These are phyloP conservation scores for Gila robusta DNA, from an alignment of 2,797 vertebrate genomes.

Conservation along the genomic window DNA sequence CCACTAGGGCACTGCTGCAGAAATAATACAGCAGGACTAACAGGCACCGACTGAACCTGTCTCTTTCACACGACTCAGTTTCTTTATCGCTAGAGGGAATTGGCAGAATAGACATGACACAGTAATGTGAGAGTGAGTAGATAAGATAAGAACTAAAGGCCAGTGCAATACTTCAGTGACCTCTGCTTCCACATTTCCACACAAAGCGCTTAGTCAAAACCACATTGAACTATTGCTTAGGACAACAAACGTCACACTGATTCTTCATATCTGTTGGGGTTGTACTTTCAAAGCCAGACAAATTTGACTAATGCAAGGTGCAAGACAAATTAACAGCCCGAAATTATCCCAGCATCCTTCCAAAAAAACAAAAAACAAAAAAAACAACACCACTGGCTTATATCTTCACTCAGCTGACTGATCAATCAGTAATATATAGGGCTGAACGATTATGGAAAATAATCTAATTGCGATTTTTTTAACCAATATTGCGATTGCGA, in stretches of 20 bases:
- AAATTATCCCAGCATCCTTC: not conserved
- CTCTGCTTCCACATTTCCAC: not conserved
- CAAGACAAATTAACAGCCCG: not conserved
- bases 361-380: not conserved
- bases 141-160: conserved; percentile 22
- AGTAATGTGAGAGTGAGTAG: conserved; percentile 23
- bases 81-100: conserved; percentile 26
- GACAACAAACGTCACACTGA: not conserved
- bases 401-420: not conserved
- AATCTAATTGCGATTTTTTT: no score
- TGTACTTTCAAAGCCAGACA: conserved; percentile 4
- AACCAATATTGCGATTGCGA: no score
- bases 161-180: not conserved
- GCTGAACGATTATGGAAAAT: no score
- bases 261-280: not conserved
- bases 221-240: not conserved
- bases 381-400: not conserved
- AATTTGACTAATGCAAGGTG: not conserved
- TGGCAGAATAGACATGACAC: conserved; percentile 23
- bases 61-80: conserved; percentile 26
- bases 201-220: not conserved
- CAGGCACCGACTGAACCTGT: conserved; percentile 43
- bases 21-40: conserved; percentile 60
- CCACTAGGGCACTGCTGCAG: conserved; percentile 55
- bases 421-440: not conserved